phyloP scores from a whole-genome alignment of 2,113 vertebrate genomes.

The Bubo bubo region DNA sequence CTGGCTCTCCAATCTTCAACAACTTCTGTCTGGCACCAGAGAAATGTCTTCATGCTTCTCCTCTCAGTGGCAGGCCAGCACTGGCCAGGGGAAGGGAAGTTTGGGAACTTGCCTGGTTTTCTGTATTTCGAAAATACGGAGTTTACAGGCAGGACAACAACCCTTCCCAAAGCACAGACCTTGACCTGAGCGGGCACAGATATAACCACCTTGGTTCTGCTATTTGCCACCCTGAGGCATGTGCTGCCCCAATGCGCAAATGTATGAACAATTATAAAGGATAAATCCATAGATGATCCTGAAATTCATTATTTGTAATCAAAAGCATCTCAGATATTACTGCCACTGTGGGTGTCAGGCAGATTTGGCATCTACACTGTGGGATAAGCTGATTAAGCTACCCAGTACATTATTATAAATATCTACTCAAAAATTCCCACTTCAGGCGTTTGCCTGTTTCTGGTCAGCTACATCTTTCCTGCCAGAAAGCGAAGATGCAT shows the following conservation, averaged over 20 bases:
- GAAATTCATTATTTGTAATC: background rate
- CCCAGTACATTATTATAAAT: background rate
- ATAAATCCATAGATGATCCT: background rate
- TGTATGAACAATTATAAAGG: background rate
- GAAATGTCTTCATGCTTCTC: background rate
- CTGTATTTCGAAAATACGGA: background rate
- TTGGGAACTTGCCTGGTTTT: background rate
- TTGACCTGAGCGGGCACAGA: background rate
- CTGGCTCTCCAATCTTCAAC: background rate
- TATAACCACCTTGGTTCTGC: background rate
- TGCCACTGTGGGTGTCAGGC: background rate
- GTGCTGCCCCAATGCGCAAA: background rate
- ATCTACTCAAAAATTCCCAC: background rate
- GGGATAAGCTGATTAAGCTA: background rate
- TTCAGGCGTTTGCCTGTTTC: background rate
- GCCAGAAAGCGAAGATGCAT: background rate
- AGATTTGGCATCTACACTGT: background rate
- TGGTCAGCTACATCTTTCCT: background rate
- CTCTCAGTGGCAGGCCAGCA: background rate
- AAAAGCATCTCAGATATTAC: background rate
- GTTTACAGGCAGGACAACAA: background rate
- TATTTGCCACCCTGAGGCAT: background rate
- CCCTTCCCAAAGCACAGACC: background rate
- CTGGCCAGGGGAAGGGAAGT: background rate
- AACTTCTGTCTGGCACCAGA: background rate